These are phyloP conservation scores for Ametastegia equiseti DNA, from an alignment of 2,888 invertebrate genomes.

Conservation along the genomic window DNA sequence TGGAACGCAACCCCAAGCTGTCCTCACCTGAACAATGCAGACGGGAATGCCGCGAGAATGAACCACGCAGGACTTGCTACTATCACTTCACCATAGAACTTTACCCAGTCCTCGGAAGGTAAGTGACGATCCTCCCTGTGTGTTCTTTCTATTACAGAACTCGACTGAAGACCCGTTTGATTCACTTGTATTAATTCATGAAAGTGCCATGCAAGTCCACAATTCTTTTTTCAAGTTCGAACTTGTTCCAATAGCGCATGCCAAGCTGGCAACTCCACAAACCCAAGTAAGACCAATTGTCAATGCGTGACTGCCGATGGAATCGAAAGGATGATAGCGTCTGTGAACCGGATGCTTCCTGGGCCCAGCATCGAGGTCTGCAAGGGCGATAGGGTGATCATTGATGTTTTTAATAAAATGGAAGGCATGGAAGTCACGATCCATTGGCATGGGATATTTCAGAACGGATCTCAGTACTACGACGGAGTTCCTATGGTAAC, in stretches of 20 bases:
- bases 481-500: conserved; percentile 94
- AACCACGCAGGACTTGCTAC: conserved; percentile 91
- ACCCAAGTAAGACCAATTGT: no score
- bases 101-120: conserved; percentile 94
- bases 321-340: conserved; percentile 88
- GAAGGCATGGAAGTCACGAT: conserved; percentile 91
- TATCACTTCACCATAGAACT: conserved; percentile 93
- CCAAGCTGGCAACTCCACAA: conserved; percentile 91
- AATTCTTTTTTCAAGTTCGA: no score
- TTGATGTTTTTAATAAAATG: conserved; percentile 92
- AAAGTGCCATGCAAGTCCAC: not conserved
- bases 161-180: not conserved
- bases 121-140: conserved; percentile 77
- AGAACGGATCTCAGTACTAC: conserved; percentile 89
- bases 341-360: conserved; percentile 92
- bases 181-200: not conserved
- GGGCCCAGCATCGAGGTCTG: conserved; percentile 94
- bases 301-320: conserved; percentile 94
- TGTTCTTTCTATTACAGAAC: not conserved
- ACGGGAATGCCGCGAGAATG: conserved; percentile 90
- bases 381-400: conserved; percentile 89
- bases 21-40: conserved; percentile 93
- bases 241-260: not conserved
- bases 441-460: conserved; percentile 95
- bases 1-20: conserved; percentile 86